These are phyloP conservation scores for Centropus unirufus DNA, from an alignment of 2,113 vertebrate species.

Conservation along the genomic window DNA sequence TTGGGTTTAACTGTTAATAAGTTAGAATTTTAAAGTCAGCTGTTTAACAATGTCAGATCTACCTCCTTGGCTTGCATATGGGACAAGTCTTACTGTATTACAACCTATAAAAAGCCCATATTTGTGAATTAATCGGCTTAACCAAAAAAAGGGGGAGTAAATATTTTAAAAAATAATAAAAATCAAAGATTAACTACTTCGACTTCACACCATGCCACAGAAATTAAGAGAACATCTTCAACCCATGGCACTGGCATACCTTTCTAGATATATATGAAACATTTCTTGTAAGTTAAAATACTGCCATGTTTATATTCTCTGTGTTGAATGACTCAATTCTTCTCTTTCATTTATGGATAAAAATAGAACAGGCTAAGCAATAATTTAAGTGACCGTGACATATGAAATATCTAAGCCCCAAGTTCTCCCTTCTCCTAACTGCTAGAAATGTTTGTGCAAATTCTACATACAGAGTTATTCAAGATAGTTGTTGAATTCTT, in stretches of 20 bases:
- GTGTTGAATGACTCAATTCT: not conserved
- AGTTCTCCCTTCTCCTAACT: not conserved
- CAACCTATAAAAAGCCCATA: not conserved
- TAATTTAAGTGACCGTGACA: not conserved
- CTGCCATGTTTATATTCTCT: not conserved
- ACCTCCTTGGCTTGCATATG: not conserved
- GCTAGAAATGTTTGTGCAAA: not conserved
- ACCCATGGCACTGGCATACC: not conserved
- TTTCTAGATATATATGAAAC: not conserved
- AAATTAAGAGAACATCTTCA: not conserved
- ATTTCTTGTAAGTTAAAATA: not conserved
- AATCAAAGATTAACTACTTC: not conserved
- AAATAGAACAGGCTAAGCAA: not conserved
- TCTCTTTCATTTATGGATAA: not conserved
- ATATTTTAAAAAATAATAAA: not conserved
- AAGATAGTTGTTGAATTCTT: not conserved
- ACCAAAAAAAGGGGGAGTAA: not conserved
- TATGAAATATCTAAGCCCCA: not conserved
- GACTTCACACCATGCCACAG: not conserved
- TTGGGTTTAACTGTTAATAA: not conserved
- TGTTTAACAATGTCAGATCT: not conserved
- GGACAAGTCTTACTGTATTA: not conserved
- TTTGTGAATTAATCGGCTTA: not conserved
- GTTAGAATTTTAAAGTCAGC: not conserved
- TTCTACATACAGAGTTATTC: not conserved